Evolutionary conservation across 2,113 vertebrate genomes (phyloP), one percentile per base, ranked within the genome.

Genomic region (Hyperoodon ampullatus): DNA sequence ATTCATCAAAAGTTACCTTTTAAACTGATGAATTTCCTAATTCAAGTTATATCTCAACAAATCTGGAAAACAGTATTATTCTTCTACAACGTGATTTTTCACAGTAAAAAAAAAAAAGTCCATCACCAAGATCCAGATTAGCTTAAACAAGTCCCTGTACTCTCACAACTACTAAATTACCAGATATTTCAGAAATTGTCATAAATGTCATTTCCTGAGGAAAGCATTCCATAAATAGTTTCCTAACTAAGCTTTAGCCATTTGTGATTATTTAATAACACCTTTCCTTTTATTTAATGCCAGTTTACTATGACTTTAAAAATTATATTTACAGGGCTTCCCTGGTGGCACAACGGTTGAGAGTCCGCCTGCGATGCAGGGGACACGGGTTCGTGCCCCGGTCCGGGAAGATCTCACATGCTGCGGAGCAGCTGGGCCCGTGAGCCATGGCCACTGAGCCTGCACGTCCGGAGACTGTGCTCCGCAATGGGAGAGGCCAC

Each of bases 401-500:
- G 47, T 47, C 47, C 0, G 47, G 44, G 44, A 47, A 0, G 44
- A 47, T 47, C 44, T 10, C 10, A 47, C 44, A 47, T 47, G 44
- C 44, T 10, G 2, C 2, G 0, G 10, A 47, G 44, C 44, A 2
- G 10, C 44, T 47, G 10, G 44, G 44, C 10, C 44, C 2, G 0
- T 47, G 44, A 47, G 44, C 44, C 10, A 0, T 47, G 10, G 44
- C 44, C 2, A 10, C 44, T 47, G 10, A 47, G 44, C 44, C 44
- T 47, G 44, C 44, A 0, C 10, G 2, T 47, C 44, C 44, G 0
- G 44, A 47, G 10, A 10, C 44, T 11, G 44, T 47, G 44, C 44
- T 47, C 44, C 0, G 44, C 44, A 47, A 47, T 2, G 44, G 44
- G 44, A 47, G 44, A 47, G 44, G 44, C 44, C 44, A 2, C 44